Conservation (phyloP, 1,140 invertebrate genomes). For the Conus ventricosus region DNA sequence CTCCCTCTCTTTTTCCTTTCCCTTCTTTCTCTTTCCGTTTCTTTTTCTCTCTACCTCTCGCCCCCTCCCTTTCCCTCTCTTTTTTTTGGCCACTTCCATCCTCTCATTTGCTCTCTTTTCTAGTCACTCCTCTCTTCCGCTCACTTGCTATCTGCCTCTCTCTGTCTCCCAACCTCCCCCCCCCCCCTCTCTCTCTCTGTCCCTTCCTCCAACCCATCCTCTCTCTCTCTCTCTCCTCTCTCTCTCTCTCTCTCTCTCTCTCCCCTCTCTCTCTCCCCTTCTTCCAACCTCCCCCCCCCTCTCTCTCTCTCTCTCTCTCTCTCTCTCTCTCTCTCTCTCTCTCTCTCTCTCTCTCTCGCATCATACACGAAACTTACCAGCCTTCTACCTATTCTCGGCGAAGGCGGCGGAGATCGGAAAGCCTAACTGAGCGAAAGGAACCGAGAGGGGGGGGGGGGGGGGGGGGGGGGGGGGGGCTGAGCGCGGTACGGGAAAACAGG, state of each 20-base stretch:
- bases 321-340: slow-evolving; percentile 10
- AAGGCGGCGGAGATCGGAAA: no score
- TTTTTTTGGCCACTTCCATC: neutral
- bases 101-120: neutral
- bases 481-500: no score
- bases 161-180: neutral
- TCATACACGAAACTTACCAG: no score
- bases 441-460: no score
- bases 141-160: neutral
- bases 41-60: neutral
- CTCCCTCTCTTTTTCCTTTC: neutral
- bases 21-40: neutral
- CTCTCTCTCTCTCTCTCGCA: neutral
- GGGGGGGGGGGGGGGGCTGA: no score
- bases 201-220: neutral
- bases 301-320: no score
- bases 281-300: neutral
- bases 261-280: neutral
- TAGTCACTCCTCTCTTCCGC: neutral
- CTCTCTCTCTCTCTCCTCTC: neutral
- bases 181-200: neutral
- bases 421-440: no score
- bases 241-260: neutral
- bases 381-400: no score
- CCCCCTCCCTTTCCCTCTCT: neutral